Base-by-base conservation (phyloP, 2,113 vertebrate genomes). In the Desmodus rotundus region DNA sequence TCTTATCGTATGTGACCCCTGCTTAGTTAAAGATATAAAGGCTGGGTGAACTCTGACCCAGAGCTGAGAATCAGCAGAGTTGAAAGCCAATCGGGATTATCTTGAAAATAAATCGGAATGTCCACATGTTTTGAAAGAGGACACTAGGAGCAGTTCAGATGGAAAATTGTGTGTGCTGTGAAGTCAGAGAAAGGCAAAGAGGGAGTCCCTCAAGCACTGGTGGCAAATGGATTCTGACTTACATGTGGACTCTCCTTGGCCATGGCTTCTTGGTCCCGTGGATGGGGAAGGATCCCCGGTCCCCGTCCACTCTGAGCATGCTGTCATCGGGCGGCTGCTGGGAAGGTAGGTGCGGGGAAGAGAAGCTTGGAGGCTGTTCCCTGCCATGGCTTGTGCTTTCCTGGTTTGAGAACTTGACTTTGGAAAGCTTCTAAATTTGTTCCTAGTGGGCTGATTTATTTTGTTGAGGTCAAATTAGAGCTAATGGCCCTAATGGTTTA, bases 401-500 rank as follows among this genome's bases (percentile, higher is more conserved):
- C 67, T 91, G 86, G 63, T 89, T 94, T 91, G 68, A 96, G 91
- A 96, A 96, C 91, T 96, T 96, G 96, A 94, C 95, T 97, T 97
- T 94, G 78, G 96, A 98, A 96, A 96, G 94, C 95, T 97, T 97
- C 93, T 97, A 97, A 98, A 96, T 97, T 97, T 96, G 96, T 96
- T 97, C 92, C 89, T 97, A 87, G 88, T 96, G 92, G 86, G 91
- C 93, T 97, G 96, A 97, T 97, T 97, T 98, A 97, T 98, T 98
- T 97, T 96, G 93, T 96, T 97, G 96, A 97, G 97, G 96, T 97
- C 97, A 97, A 96, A 98, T 98, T 97, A 97, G 96, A 97, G 95
- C 96, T 98, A 98, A 98, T 98, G 97, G 97, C 86, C 91, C 94
- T 97, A 97, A 97, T 98, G 97, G 96, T 97, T 97, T 97, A 96